Conservation (phyloP, 1,140 invertebrate genomes). For the Leptinotarsa defecta region DNA sequence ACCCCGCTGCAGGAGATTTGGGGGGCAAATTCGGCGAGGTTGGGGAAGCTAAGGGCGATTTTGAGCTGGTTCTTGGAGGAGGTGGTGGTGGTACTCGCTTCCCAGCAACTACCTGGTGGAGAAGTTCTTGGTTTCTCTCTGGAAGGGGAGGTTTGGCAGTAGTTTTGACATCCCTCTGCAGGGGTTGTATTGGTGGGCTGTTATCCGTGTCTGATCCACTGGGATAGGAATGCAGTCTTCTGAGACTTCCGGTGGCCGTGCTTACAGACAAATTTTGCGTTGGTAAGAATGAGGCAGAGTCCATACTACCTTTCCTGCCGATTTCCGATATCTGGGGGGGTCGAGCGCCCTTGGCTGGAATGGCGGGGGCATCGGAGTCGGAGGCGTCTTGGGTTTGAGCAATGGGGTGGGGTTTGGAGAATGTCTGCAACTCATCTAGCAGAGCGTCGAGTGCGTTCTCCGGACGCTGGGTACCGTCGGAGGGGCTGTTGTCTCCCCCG, state of each 20-base stretch:
- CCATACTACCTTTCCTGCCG: slow-evolving; percentile 63
- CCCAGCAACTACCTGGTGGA: slow-evolving; percentile 62
- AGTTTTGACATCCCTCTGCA: slow-evolving; percentile 51
- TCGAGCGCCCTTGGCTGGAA: slow-evolving; percentile 49
- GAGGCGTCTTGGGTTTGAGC: slow-evolving; percentile 45
- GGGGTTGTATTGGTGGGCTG: slow-evolving; percentile 66
- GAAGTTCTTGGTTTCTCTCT: slow-evolving; percentile 73
- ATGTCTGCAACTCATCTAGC: slow-evolving; percentile 89
- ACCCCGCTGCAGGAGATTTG: slow-evolving; percentile 55
- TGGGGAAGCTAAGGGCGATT: slow-evolving; percentile 80
- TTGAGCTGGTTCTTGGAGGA: slow-evolving; percentile 79
- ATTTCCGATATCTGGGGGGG: slow-evolving; percentile 59
- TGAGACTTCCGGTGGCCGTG: slow-evolving; percentile 60
- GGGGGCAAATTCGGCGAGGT: slow-evolving; percentile 68
- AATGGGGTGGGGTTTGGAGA: slow-evolving; percentile 67
- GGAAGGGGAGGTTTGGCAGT: slow-evolving; percentile 75
- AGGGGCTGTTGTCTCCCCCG: slow-evolving; percentile 69
- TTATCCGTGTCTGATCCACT: slow-evolving; percentile 75
- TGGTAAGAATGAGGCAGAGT: slow-evolving; percentile 58
- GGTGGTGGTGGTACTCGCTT: slow-evolving; percentile 84
- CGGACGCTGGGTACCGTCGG: slow-evolving; percentile 67
- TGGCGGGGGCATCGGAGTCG: slow-evolving; percentile 49
- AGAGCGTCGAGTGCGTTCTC: slow-evolving; percentile 95
- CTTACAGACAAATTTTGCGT: slow-evolving; percentile 53
- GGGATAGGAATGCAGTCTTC: slow-evolving; percentile 75